These are phyloP conservation scores for Esox masquinongy DNA, from an alignment of 2,797 vertebrate species.

Conservation along the genomic window DNA sequence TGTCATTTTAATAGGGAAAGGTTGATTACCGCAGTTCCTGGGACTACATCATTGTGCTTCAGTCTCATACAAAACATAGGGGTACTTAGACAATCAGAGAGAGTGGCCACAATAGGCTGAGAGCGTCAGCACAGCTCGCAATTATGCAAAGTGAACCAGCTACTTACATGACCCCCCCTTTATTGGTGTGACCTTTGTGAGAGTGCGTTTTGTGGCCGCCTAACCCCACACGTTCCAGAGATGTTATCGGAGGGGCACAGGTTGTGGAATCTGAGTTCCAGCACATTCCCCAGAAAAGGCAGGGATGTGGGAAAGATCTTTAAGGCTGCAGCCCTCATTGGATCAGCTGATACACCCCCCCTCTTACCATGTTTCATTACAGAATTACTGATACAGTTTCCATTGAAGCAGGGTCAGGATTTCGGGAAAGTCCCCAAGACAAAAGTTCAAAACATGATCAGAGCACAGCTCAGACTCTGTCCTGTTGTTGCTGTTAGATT, in stretches of 20 bases:
- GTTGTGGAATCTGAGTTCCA: constrained; percentile 55
- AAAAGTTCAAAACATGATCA: constrained; percentile 68
- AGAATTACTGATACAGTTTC: constrained; percentile 62
- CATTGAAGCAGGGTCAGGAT: constrained; percentile 62
- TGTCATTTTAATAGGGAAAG: constrained; percentile 54
- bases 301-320: constrained; percentile 71
- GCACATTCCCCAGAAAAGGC: constrained; percentile 53
- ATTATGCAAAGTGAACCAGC: constrained; percentile 56
- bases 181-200: constrained; percentile 50
- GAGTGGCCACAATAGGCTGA: neutral
- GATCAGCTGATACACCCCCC: constrained; percentile 61
- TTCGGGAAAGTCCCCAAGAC: constrained; percentile 70
- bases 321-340: constrained; percentile 48
- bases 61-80: constrained; percentile 38
- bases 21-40: constrained; percentile 47
- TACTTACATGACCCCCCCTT: constrained; percentile 41
- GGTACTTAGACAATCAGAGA: constrained; percentile 35
- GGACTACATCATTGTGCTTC: constrained; percentile 39
- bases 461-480: constrained; percentile 44
- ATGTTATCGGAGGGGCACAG: constrained; percentile 50
- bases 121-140: constrained; percentile 28
- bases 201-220: constrained; percentile 36
- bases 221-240: constrained; percentile 51
- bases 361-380: constrained; percentile 51
- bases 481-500: constrained; percentile 32